Evolutionary conservation across 2,113 vertebrate genomes (phyloP), one percentile per base, ranked within the genome.

Genomic region (Falcunculus frontatus): DNA sequence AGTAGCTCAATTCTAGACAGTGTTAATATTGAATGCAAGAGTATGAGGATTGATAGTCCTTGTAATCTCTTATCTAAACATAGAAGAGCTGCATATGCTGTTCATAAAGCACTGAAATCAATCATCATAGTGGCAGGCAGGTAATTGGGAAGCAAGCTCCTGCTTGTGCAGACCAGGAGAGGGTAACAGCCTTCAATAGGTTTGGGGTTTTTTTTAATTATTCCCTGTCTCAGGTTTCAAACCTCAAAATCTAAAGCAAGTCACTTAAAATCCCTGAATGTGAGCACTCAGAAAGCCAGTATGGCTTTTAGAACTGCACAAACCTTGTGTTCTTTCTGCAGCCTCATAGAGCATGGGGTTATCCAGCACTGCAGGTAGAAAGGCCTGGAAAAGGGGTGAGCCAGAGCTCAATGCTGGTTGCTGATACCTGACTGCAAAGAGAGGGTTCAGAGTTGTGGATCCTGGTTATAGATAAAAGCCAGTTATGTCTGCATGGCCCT

Each of bases 11-110:
- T 86, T 96, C 69, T 62, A 64, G 90, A 39, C 55, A 70, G 42
- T 41, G 42, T 84, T 94, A 84, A 70, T 92, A 77, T 25, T 91
- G 84, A 90, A 93, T 60, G 84, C 49, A 76, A 41, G 72, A 87
- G 62, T 59, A 46, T 47, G 53, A 94, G 95, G 88, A 96, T 93
- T 96, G 91, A 96, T 96, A 93, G 88, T 63, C 78, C 46, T 82
- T 93, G 78, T 93, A 95, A 95, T 96, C 94, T 96, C 88, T 96
- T 96, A 95, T 88, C 88, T 92, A 93, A 96, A 84, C 91, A 94
- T 1, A 70, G 95, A 90, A 82, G 68, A 89, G 53, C 75, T 90
- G 91, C 91, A 79, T 95, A 78, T 93, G 94, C 87, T 93, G 72
- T 74, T 95, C 94, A 94, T 92, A 84, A 96, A 95, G 88, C 72